phyloP scores from a whole-genome alignment of 2,797 vertebrate species.

The Parauchenoglanis ngamensis region DNA sequence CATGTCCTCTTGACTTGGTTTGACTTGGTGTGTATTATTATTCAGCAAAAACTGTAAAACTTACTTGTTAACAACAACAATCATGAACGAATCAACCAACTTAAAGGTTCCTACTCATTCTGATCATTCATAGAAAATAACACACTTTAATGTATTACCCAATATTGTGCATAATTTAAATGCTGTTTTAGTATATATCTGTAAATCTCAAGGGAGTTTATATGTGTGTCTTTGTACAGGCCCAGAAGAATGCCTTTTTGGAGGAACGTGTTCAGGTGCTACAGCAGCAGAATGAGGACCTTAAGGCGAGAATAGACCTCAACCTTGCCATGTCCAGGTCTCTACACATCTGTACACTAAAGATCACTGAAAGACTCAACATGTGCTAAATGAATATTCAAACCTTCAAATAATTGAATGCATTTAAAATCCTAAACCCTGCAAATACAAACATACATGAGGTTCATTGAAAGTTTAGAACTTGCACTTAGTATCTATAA shows the following conservation, averaged over 20 bases:
- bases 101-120: not conserved
- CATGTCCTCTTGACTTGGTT: not conserved
- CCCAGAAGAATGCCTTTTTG: slow-evolving; percentile 90
- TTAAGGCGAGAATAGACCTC: slow-evolving; percentile 89
- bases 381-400: not conserved
- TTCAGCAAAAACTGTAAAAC: not conserved
- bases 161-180: not conserved
- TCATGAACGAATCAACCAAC: not conserved
- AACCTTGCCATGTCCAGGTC: slow-evolving; percentile 91
- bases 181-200: not conserved
- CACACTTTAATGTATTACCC: not conserved
- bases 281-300: slow-evolving; percentile 96
- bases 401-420: not conserved
- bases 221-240: slow-evolving; percentile 76
- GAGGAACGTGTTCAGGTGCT: slow-evolving; percentile 92
- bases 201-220: not conserved
- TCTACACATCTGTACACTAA: slow-evolving; percentile 20
- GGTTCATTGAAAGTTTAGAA: not conserved
- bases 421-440: not conserved
- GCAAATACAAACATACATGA: not conserved
- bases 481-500: not conserved
- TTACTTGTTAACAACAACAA: not conserved
- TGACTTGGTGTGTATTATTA: not conserved
- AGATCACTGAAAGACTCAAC: not conserved
- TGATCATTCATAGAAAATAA: slow-evolving; percentile 3